Conservation (phyloP, 1,140 invertebrate genomes). For the Drosophila auraria region DNA sequence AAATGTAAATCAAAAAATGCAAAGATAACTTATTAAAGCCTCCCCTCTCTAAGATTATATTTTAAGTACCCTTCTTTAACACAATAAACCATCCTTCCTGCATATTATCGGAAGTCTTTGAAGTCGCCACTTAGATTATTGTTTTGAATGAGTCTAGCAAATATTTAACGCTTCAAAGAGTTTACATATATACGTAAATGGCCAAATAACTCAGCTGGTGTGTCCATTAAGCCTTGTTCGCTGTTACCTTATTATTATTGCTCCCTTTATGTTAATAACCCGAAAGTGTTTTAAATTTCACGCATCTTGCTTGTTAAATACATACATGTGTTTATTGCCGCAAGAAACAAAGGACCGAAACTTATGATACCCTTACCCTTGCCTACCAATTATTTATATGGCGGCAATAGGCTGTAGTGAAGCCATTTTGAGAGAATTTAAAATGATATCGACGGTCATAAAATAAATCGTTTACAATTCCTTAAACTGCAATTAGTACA, state of each 20-base stretch:
- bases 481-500: conserved; percentile 13
- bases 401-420: conserved; percentile 1
- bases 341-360: conserved; percentile 28
- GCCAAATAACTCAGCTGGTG: conserved; percentile 45
- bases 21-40: not conserved
- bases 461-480: conserved; percentile 4
- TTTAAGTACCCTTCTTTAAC: not conserved
- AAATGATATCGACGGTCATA: conserved; percentile 3
- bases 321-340: conserved; percentile 41
- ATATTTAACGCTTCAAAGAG: conserved; percentile 34
- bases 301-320: conserved; percentile 48
- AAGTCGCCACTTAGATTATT: conserved; percentile 20
- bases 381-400: conserved; percentile 19
- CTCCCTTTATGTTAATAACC: conserved; percentile 51
- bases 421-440: conserved; percentile 14
- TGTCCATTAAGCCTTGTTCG: conserved; percentile 41
- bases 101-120: conserved; percentile 11
- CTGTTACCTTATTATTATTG: conserved; percentile 47
- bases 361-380: conserved; percentile 11
- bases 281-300: conserved; percentile 51
- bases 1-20: too few relatives aligned
- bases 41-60: too few relatives aligned
- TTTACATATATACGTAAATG: conserved; percentile 8
- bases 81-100: not conserved
- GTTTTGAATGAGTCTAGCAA: conserved; percentile 23